These are phyloP conservation scores for Dynastes maya DNA, from an alignment of 2,888 invertebrate species.

Conservation along the genomic window DNA sequence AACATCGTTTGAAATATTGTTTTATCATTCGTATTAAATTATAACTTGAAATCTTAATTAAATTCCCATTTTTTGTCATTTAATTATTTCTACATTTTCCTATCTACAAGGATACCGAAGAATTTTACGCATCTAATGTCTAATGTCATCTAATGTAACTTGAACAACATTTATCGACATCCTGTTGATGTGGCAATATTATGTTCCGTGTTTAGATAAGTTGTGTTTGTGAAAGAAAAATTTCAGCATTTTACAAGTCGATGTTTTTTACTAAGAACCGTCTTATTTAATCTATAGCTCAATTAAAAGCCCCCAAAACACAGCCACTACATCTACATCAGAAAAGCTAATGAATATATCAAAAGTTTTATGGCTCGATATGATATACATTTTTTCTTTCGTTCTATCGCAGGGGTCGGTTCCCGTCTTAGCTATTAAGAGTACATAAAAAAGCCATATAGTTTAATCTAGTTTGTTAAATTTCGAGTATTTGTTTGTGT, in stretches of 20 bases:
- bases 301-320: conserved; percentile 31
- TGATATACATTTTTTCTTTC: conserved; percentile 37
- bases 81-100: neutral
- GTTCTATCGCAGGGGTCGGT: conserved; percentile 35
- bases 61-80: conserved; percentile 10
- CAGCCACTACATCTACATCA: conserved; percentile 35
- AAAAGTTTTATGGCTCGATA: conserved; percentile 35
- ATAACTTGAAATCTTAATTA: conserved; percentile 1
- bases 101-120: conserved; percentile 18
- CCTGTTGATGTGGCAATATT: conserved; percentile 19
- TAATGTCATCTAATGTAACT: neutral
- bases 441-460: conserved; percentile 49
- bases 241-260: conserved; percentile 6
- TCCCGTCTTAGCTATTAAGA: conserved; percentile 38
- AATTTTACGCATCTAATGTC: neutral
- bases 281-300: conserved; percentile 20
- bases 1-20: no score
- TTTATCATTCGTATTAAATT: conserved; percentile 5
- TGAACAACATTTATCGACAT: conserved; percentile 7
- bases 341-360: conserved; percentile 41
- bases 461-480: conserved; percentile 48
- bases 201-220: conserved; percentile 9
- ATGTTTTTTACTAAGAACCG: neutral
- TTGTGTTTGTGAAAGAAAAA: conserved; percentile 9
- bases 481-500: conserved; percentile 45